Conservation (phyloP, 1,140 invertebrate genomes). For the Samia ricini region DNA sequence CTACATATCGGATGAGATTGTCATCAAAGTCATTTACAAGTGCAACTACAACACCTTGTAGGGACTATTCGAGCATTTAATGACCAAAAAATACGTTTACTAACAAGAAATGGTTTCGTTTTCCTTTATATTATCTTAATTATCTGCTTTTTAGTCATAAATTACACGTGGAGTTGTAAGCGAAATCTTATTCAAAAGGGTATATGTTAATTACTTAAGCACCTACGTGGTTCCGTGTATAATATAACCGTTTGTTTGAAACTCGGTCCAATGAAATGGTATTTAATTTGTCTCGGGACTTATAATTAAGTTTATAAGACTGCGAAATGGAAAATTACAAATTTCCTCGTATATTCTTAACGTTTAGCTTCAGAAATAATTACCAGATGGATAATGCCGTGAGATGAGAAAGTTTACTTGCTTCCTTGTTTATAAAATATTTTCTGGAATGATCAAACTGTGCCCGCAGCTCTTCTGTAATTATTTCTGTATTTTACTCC, state of each 20-base stretch:
- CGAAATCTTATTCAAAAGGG: not conserved
- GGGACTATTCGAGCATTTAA: too few species aligned
- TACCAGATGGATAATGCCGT: not conserved
- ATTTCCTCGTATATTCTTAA: not conserved
- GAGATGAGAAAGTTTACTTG: not conserved
- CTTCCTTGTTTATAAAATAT: not conserved
- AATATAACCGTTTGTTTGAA: not conserved
- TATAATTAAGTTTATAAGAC: constrained; percentile 10
- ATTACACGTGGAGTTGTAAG: too few species aligned
- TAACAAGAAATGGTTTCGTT: too few species aligned
- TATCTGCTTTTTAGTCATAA: too few species aligned
- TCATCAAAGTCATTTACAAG: too few species aligned
- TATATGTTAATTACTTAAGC: not conserved
- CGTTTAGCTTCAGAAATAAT: not conserved
- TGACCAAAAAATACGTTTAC: too few species aligned
- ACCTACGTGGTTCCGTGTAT: not conserved
- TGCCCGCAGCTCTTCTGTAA: too few species aligned
- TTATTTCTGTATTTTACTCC: too few species aligned
- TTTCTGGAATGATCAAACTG: too few species aligned
- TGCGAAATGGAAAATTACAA: not conserved
- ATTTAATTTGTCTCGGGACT: constrained; percentile 13
- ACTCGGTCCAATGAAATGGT: constrained; percentile 6
- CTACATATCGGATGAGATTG: too few species aligned
- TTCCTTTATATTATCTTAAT: too few species aligned
- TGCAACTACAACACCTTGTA: too few species aligned